A percentile compares a stretch with the other conserved stretches of the same genome.
phyloP scores from a whole-genome alignment of 2,888 invertebrate species.

The Drosophila paranaensis region DNA sequence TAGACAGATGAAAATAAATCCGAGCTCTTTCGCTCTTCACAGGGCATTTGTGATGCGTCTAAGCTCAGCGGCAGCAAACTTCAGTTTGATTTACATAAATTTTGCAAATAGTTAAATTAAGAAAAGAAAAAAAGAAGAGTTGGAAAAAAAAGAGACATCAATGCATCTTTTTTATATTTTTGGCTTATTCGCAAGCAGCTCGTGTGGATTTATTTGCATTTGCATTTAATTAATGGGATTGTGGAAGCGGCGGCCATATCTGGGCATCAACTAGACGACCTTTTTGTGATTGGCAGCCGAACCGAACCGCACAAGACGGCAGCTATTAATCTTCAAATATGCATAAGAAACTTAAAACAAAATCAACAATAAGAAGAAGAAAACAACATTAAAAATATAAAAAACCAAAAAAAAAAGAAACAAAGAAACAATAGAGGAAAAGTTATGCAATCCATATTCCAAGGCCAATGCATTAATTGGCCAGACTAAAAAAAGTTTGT shows the following conservation, averaged over 20 bases:
- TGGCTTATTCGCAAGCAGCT: constrained; percentile 33
- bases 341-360: constrained; percentile 18
- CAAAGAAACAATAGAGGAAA: constrained; percentile 24
- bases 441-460: constrained; percentile 47
- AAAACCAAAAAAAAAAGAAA: background rate
- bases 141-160: constrained; percentile 39
- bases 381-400: background rate
- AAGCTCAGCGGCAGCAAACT: background rate
- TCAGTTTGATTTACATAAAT: constrained; percentile 61
- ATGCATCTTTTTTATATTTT: constrained; percentile 58
- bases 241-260: constrained; percentile 52
- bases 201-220: constrained; percentile 71
- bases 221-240: constrained; percentile 73
- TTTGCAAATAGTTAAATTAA: constrained; percentile 56
- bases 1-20: too few relatives aligned
- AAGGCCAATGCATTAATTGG: constrained; percentile 32
- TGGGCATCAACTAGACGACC: constrained; percentile 74
- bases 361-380: background rate
- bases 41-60: constrained; percentile 43
- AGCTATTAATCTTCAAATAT: constrained; percentile 69
- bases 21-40: background rate
- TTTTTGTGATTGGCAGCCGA: constrained; percentile 73
- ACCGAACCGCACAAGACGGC: constrained; percentile 56
- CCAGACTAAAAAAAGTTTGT: constrained; percentile 36
- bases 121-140: constrained; percentile 29